Evolutionary conservation across 2,797 vertebrate species (phyloP), one percentile per base, ranked within the genome.

Genomic region (Fratercula arctica): DNA sequence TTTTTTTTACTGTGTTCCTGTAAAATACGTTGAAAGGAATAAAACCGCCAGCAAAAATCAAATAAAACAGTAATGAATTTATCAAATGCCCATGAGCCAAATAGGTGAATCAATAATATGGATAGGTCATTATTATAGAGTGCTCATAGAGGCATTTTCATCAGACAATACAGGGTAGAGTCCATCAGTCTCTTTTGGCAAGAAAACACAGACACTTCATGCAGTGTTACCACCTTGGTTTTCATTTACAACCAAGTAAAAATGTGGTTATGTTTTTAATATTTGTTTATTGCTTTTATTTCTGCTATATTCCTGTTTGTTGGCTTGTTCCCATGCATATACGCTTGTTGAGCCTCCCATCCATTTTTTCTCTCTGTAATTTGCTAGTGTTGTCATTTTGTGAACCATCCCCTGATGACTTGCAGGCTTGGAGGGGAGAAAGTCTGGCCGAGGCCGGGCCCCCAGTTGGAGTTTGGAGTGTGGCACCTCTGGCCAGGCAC

Each of bases 391-490:
- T 70, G 31, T 43, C 33, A 28, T 80, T 90, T 94, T 46, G 50
- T 64, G 56, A 76, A 37, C 19, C 45, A 17, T 29, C 33, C 85
- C 56, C 45, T 61, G 19, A 46, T 88, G 50, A 37, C 21, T 79
- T 82, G 28, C 50, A 67, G 41, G 77, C 48, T 61, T 3, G 1
- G 5, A 31, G 1, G 4, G n/a, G 17, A 77, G 31, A 56, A 51
- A 9, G 25, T 61, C 25, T 28, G 60, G 13, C 63, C 16, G 7
- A 56, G 39, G 57, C 31, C 3, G 1, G 20, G 17, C 78, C 89
- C 60, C 57, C 3, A 1, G 14, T 3, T 80, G 46, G 64, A 90
- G 23, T 8, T 0, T 59, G 43, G 28, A 73, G 20, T 0, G 0
- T 66, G 50, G 15, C 51, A n/a, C 17, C 28, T 51, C 24, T 69